Conservation (phyloP, 2,888 invertebrate genomes). For the Drosophila eohydei region DNA sequence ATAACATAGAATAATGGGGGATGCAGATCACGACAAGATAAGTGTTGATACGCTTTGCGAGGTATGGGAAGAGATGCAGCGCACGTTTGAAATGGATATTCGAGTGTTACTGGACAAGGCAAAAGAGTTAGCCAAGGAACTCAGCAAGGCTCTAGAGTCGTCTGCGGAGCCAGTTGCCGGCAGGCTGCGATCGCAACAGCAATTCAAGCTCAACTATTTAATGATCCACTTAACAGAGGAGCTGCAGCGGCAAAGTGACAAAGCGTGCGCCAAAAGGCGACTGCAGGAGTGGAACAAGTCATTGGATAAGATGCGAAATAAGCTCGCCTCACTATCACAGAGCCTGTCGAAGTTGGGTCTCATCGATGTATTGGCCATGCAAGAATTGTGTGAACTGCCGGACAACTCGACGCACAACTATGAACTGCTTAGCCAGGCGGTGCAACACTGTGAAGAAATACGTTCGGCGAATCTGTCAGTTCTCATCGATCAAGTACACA, state of each 20-base stretch:
- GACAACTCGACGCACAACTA: conserved; percentile 75
- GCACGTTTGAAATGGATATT: conserved; percentile 25
- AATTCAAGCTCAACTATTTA: conserved; percentile 87
- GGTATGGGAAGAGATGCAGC: conserved; percentile 28
- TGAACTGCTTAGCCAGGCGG: conserved; percentile 87
- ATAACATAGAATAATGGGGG: conserved; percentile 24
- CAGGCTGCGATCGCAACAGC: conserved; percentile 82
- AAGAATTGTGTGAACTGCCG: conserved; percentile 41
- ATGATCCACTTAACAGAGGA: conserved; percentile 87
- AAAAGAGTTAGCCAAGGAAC: conserved; percentile 13
- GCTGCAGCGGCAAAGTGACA: conserved; percentile 85
- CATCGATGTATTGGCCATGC: conserved; percentile 13
- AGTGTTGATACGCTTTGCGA: conserved; percentile 27
- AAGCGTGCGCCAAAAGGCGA: conserved; percentile 86
- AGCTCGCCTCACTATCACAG: conserved; percentile 84
- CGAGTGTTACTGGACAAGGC: conserved; percentile 20
- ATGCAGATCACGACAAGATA: not conserved
- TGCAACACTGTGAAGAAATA: conserved; percentile 90
- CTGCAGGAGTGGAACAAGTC: conserved; percentile 86
- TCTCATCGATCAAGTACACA: conserved; percentile 86
- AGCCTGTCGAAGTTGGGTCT: conserved; percentile 88
- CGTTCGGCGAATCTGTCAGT: conserved; percentile 91
- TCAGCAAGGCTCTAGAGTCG: not conserved
- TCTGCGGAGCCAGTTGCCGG: conserved; percentile 21
- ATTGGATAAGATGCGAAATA: conserved; percentile 87